Base-by-base conservation (phyloP, 2,797 vertebrate species). In the Lepus townsendii region DNA sequence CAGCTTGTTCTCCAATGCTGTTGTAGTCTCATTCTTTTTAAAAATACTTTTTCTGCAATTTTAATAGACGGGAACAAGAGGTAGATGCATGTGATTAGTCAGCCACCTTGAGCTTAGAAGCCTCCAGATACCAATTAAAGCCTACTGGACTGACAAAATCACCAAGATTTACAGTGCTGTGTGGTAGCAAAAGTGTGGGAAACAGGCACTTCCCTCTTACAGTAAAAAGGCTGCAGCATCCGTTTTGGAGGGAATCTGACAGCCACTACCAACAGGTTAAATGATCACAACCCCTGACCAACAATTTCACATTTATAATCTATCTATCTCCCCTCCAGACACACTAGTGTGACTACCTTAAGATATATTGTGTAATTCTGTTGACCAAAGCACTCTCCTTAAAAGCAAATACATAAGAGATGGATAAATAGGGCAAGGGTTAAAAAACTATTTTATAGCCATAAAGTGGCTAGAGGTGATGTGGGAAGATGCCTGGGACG, bases 111-210 rank as follows among this genome's bases (percentile, higher is more conserved):
- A 88, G 71, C 20, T 57, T 26, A 38, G 65, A 90, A 90, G 52
- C 14, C 12, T 92, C 54, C 19, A 89, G 27, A 89, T 54, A 78
- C 19, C 68, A 95, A 52, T 13, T 52, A 72, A 91, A 91, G 57
- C 13, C 42, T 60, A 47, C 6, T 57, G 9, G 17, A 42, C 2
- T 83, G 42, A 82, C 9, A 80, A 62, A 88, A 82, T 57, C 54
- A 24, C 32, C 83, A 35, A 92, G 63, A 78, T 1, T 54, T 16
- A 82, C 78, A 62, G 63, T 54, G 7, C 1, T 54, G 30, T 3
- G n/a, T 82, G 42, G 80, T 17, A 5, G 63, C 20, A 82, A 71
- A 82, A 22, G 13, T 32, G 6, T 65, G 52, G 71, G 52, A 91
- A 69, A 75, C 0, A 63, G 30, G 19, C 30, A 68, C 13, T 71